phyloP scores from a whole-genome alignment of 2,888 invertebrate genomes.

The Seira ritae region DNA sequence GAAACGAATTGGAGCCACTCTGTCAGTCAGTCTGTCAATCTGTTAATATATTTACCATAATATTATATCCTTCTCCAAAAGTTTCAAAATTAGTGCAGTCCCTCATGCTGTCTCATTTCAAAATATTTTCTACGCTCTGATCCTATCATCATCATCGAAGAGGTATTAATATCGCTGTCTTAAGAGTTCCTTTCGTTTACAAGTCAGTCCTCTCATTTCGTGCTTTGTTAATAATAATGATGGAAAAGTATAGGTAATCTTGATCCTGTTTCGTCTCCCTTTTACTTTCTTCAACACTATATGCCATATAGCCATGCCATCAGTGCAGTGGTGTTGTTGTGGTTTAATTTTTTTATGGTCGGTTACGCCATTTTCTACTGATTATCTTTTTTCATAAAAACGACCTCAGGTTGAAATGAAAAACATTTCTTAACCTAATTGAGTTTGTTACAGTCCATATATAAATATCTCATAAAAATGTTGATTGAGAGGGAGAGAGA shows the following conservation, averaged over 20 bases:
- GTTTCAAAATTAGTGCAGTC: constrained; percentile 50
- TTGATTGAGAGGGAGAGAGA: not conserved
- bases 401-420: constrained; percentile 4
- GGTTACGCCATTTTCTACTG: constrained; percentile 50
- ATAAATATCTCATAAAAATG: constrained; percentile 16
- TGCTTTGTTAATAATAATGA: constrained; percentile 7
- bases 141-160: not conserved
- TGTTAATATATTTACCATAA: constrained; percentile 38
- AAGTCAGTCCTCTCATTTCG: constrained; percentile 12
- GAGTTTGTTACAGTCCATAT: constrained; percentile 37
- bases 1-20: constrained; percentile 62
- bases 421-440: constrained; percentile 18
- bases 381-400: constrained; percentile 24
- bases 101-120: not conserved
- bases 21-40: constrained; percentile 60
- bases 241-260: constrained; percentile 1
- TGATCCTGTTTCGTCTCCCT: constrained; percentile 19
- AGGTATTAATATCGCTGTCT: not conserved
- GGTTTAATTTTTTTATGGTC: constrained; percentile 47
- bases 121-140: not conserved
- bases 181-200: not conserved
- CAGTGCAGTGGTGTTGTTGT: not conserved
- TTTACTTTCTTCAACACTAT: constrained; percentile 42
- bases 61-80: not conserved
- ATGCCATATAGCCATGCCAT: no score